Evolutionary conservation across 2,888 invertebrate genomes (phyloP).

Genomic region (Ornithoptera alexandrae): DNA sequence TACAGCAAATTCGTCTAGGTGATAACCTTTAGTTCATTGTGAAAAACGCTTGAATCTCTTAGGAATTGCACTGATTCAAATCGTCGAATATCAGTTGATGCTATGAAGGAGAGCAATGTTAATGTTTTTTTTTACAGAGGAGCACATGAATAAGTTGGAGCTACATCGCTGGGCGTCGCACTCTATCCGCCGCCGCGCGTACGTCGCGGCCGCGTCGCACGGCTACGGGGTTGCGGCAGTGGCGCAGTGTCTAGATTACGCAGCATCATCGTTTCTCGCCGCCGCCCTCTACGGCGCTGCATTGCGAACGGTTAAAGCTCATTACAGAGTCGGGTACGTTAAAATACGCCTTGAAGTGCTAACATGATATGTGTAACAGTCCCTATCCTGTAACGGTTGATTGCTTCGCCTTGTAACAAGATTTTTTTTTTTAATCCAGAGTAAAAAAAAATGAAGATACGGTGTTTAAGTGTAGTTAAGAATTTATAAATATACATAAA

Average conservation of each 20-base stretch:
- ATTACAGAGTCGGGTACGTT: slow-evolving; percentile 78
- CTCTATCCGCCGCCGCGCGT: slow-evolving; percentile 86
- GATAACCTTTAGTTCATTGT: too few relatives aligned
- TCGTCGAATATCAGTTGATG: too few relatives aligned
- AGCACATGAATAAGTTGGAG: slow-evolving; percentile 39
- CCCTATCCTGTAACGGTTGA: too few relatives aligned
- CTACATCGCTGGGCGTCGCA: slow-evolving; percentile 85
- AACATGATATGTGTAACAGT: not conserved
- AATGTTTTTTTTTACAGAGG: slow-evolving; percentile 1
- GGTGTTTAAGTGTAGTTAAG: too few relatives aligned
- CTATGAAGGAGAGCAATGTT: too few relatives aligned
- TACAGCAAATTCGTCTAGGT: too few relatives aligned
- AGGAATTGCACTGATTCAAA: too few relatives aligned
- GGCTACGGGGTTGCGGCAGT: slow-evolving; percentile 93
- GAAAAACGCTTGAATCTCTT: too few relatives aligned
- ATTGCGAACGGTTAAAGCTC: slow-evolving; percentile 88
- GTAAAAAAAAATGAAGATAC: too few relatives aligned
- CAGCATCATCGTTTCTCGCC: slow-evolving; percentile 90
- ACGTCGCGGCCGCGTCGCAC: slow-evolving; percentile 86
- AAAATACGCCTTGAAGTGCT: not conserved
- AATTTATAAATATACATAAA: too few relatives aligned
- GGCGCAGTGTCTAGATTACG: slow-evolving; percentile 91
- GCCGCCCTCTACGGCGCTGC: slow-evolving; percentile 90
- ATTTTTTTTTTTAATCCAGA: too few relatives aligned
- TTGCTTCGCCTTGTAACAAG: too few relatives aligned